Evolutionary conservation across 2,888 invertebrate species (phyloP), one percentile per base, ranked within the genome.

Genomic region (Drosophila borborema): DNA sequence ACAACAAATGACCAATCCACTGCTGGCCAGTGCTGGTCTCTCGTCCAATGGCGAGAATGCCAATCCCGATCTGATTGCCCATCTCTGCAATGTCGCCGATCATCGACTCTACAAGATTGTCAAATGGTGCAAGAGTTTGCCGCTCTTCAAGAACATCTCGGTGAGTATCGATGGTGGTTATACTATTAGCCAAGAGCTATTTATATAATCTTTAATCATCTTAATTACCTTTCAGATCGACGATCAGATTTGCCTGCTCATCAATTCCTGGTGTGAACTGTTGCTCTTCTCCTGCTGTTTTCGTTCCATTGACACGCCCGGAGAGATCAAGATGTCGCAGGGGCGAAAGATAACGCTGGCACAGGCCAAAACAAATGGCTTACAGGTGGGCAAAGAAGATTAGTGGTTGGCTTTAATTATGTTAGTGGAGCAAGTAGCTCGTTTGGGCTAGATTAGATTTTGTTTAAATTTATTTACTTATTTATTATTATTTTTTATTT

Each of bases 111-210:
- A 99, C 93, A 98, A 99, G 94, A 98, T 99, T 84, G 99, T 99
- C 75, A 98, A 99, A 92, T 99, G 99, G 99, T 99, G 99, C 94
- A 98, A 99, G 93, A 98, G 98, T 93, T 94, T 99, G 92, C 99
- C 99, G 18, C 95, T 99, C 34, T 99, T 99, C 93, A 98, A 98
- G 92, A 98, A 98, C 93, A 98, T 99, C 88, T 97, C 98, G 90
- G 98, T 98, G 90, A 94, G 95, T 93, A 56, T 40, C 10, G 9
- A 1, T 5, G 23, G 23, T 28, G 23, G 20, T 2, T 10, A 31
- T 28, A 16, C 4, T 9, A 9, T 20, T 20, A 20, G 28, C 16
- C 14, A 16, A 28, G 3, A 16, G 28, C 9, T 4, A 3, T 16
- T 28, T 48, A 3, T 5, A 8, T 16, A 23, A 48, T 28, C 28